phyloP scores from a whole-genome alignment of 2,888 invertebrate genomes.

The Melanophora roralis region DNA sequence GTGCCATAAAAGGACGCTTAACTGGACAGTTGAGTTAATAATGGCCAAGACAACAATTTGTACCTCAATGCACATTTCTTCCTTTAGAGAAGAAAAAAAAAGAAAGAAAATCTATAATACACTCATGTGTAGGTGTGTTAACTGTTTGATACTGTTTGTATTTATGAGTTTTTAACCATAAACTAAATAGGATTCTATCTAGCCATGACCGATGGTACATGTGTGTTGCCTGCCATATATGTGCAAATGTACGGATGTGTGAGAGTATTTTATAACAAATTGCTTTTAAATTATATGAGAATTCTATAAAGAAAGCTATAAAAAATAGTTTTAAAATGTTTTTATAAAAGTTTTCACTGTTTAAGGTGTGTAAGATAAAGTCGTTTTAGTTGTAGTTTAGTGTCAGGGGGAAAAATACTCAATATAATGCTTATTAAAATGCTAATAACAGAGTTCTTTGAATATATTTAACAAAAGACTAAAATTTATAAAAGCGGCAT shows the following conservation, averaged over 20 bases:
- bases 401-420: not conserved
- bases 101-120: not conserved
- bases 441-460: too few relatives aligned
- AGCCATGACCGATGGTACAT: constrained; percentile 16
- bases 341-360: constrained; percentile 20
- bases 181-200: constrained; percentile 44
- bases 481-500: too few relatives aligned
- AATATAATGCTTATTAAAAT: not conserved
- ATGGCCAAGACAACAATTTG: constrained; percentile 47
- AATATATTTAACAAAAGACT: too few relatives aligned
- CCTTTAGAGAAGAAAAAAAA: not conserved
- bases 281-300: constrained; percentile 50
- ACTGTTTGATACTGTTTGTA: constrained; percentile 38
- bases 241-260: not conserved
- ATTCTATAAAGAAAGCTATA: constrained; percentile 26
- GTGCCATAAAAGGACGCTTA: constrained; percentile 55
- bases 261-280: constrained; percentile 44
- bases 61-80: too few relatives aligned
- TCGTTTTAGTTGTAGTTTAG: constrained; percentile 1
- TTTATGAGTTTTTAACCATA: constrained; percentile 49
- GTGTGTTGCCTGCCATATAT: not conserved
- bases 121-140: constrained; percentile 13
- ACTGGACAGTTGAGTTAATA: constrained; percentile 55
- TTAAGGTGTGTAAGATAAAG: constrained; percentile 38
- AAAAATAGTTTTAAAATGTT: constrained; percentile 29